Conservation (phyloP, 2,888 invertebrate genomes). For the Cordilura impudica region DNA sequence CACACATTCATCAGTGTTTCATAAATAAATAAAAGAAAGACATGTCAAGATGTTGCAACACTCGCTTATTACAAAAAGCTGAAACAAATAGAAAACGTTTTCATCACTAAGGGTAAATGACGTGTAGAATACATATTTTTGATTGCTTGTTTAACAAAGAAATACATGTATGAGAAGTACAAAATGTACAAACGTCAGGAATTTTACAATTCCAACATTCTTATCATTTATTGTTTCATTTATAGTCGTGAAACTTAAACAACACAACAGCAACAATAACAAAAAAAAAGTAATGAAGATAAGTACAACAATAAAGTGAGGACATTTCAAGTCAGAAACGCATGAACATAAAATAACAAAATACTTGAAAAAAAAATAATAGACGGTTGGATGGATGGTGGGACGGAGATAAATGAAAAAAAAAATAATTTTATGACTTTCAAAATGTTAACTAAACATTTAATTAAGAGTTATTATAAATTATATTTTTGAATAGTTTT, state of each 20-base stretch:
- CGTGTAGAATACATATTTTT: conserved; percentile 24
- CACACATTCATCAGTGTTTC: not conserved
- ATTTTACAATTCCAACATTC: conserved; percentile 43
- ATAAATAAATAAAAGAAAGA: not conserved
- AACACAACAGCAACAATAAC: conserved; percentile 39
- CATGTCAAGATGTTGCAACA: conserved; percentile 2
- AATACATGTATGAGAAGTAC: conserved; percentile 40
- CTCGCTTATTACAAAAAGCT: not conserved
- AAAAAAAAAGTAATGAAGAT: conserved; percentile 25
- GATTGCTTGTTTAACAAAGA: conserved; percentile 57
- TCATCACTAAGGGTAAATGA: not conserved
- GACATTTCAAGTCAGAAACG: conserved; percentile 39
- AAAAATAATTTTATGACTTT: conserved; percentile 17
- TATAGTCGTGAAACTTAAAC: conserved; percentile 17
- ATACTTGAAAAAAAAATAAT: conserved; percentile 43
- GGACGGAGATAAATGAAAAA: not conserved
- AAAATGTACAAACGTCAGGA: conserved; percentile 53
- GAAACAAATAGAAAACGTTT: not conserved
- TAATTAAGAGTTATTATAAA: conserved; percentile 41
- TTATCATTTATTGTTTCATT: conserved; percentile 40
- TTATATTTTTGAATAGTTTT: no score
- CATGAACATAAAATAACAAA: conserved; percentile 34
- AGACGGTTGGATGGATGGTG: not conserved
- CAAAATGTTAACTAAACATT: conserved; percentile 39
- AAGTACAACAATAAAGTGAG: conserved; percentile 35